phyloP scores from a whole-genome alignment of 2,113 vertebrate species.

The Sylvilagus bachmani region DNA sequence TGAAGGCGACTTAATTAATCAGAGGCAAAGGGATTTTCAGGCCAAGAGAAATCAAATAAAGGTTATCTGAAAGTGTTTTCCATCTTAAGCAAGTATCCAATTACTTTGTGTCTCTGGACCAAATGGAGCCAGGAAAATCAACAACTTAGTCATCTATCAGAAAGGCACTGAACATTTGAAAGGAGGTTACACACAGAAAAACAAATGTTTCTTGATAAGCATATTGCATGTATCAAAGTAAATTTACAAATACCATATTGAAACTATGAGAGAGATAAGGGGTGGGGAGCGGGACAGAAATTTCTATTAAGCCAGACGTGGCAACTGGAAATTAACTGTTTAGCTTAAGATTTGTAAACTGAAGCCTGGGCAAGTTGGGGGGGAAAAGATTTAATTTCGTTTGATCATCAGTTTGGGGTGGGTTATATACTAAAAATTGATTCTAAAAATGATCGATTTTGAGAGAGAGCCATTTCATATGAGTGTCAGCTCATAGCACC shows the following conservation, averaged over 20 bases:
- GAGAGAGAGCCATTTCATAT: neutral
- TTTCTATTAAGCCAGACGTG: slow-evolving; percentile 21
- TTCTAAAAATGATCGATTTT: neutral
- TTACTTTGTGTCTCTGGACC: slow-evolving; percentile 43
- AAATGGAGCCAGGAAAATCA: slow-evolving; percentile 31
- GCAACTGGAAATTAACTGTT: neutral
- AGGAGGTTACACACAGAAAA: neutral
- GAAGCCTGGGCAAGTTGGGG: neutral
- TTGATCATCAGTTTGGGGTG: neutral
- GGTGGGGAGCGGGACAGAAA: neutral
- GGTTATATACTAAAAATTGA: neutral
- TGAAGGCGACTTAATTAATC: slow-evolving; percentile 30
- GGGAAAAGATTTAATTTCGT: neutral
- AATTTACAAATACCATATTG: neutral
- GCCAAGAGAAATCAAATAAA: slow-evolving; percentile 36
- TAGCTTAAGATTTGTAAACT: neutral
- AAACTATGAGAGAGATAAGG: neutral
- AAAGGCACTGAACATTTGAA: slow-evolving; percentile 23
- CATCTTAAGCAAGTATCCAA: neutral
- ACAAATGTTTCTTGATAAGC: neutral
- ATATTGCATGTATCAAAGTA: neutral
- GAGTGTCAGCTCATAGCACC: neutral
- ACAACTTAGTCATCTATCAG: neutral
- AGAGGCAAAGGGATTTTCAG: slow-evolving; percentile 39
- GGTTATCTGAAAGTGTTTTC: slow-evolving; percentile 52